Evolutionary conservation across 2,113 vertebrate species (phyloP).

Genomic region (Pelobates fuscus): DNA sequence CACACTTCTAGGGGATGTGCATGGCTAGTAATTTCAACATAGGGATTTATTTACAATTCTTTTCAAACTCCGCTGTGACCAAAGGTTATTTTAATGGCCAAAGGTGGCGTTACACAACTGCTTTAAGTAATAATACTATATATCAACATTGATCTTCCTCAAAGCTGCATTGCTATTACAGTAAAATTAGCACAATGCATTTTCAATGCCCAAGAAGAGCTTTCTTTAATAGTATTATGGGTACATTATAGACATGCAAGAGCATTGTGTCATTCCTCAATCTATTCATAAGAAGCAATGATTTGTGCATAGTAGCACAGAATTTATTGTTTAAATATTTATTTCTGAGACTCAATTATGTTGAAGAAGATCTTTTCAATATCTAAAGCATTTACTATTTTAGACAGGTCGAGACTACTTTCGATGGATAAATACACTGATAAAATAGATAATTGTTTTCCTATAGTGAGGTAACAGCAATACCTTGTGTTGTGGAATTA

Average conservation of each 20-base stretch:
- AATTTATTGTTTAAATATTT: constrained; percentile 35
- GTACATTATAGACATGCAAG: constrained; percentile 47
- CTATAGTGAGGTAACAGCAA: constrained; percentile 20
- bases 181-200: constrained; percentile 53
- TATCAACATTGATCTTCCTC: constrained; percentile 45
- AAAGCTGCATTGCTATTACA: constrained; percentile 50
- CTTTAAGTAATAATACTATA: constrained; percentile 37
- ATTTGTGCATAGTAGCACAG: constrained; percentile 34
- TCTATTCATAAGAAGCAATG: constrained; percentile 50
- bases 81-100: constrained; percentile 36
- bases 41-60: constrained; percentile 48
- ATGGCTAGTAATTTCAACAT: constrained; percentile 43
- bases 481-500: constrained; percentile 24
- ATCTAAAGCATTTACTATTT: constrained; percentile 10
- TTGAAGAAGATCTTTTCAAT: constrained; percentile 10
- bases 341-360: constrained; percentile 43
- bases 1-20: constrained; percentile 28
- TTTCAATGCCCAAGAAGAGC: constrained; percentile 51
- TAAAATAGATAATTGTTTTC: constrained; percentile 36
- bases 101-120: constrained; percentile 50
- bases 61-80: constrained; percentile 42
- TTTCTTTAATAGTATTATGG: constrained; percentile 47
- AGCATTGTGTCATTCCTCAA: constrained; percentile 44
- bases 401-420: constrained; percentile 24
- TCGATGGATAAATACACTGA: constrained; percentile 27